Evolutionary conservation across 2,888 invertebrate genomes (phyloP).

Genomic region (Oegoconia quadripuncta): DNA sequence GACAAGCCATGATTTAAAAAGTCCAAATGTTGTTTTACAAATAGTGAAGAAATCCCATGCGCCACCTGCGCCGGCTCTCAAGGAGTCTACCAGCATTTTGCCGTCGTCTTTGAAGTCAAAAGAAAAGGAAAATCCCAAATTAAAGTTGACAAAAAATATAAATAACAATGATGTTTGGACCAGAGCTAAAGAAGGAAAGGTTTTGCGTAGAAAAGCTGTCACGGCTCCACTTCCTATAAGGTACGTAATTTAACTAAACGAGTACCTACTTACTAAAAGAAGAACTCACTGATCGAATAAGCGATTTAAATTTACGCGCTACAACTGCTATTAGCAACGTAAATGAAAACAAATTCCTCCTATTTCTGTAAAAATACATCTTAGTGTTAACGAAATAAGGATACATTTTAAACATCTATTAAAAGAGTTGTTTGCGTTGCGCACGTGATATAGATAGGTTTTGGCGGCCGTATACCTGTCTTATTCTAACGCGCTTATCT

Average conservation of each 20-base stretch:
- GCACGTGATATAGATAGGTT: conserved; percentile 44
- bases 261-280: conserved; percentile 8
- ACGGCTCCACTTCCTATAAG: conserved; percentile 39
- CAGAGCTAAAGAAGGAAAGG: conserved; percentile 47
- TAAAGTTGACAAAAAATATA: conserved; percentile 60
- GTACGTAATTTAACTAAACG: too few species aligned
- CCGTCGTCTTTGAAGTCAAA: conserved; percentile 61
- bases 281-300: conserved; percentile 36
- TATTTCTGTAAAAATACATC: conserved; percentile 1
- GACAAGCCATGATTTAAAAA: conserved; percentile 43
- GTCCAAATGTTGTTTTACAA: conserved; percentile 56
- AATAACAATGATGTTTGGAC: conserved; percentile 71
- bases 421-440: conserved; percentile 27
- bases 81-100: conserved; percentile 6
- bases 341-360: conserved; percentile 14
- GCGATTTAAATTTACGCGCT: conserved; percentile 35
- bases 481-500: conserved; percentile 24
- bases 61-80: conserved; percentile 33
- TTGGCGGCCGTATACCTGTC: conserved; percentile 32
- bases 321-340: conserved; percentile 12
- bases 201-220: conserved; percentile 38
- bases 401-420: conserved; percentile 20
- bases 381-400: conserved; percentile 14
- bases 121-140: conserved; percentile 40
- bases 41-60: conserved; percentile 60